Percentiles rank a stretch among this genome's conserved stretches.
Conservation (phyloP, 2,797 vertebrate species). For the Hylomyscus alleni region DNA sequence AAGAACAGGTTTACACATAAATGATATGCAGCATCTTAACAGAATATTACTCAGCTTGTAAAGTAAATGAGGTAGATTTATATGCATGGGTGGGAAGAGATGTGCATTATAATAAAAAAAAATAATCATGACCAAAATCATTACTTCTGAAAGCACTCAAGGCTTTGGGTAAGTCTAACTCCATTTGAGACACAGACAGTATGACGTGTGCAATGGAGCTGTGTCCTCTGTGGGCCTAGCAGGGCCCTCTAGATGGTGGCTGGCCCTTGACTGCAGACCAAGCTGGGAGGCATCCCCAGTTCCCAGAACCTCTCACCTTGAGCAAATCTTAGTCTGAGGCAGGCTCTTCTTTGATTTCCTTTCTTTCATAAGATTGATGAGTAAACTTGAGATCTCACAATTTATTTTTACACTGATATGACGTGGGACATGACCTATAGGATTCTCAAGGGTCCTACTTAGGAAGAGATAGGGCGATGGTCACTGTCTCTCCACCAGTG, state of each 20-base stretch:
- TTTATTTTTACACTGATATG: not conserved
- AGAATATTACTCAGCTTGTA: conserved; percentile 9
- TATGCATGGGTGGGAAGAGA: not conserved
- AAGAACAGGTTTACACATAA: conserved; percentile 46
- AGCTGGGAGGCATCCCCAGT: not conserved
- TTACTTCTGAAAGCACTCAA: conserved; percentile 25
- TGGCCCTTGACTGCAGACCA: too few relatives aligned
- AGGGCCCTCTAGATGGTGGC: not conserved
- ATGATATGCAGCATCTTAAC: not conserved
- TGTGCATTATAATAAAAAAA: conserved; percentile 51
- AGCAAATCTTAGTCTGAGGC: not conserved
- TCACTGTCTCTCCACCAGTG: not conserved
- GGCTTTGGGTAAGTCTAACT: not conserved
- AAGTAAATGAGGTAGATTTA: conserved; percentile 23
- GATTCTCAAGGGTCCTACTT: conserved; percentile 21
- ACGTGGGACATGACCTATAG: not conserved
- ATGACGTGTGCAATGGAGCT: not conserved
- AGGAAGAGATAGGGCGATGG: not conserved
- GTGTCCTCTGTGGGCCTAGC: not conserved
- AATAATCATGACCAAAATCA: conserved; percentile 1
- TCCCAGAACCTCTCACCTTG: not conserved
- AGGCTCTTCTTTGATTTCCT: not conserved
- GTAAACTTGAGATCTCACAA: not conserved
- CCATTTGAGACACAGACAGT: not conserved
- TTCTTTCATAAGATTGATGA: not conserved